These are phyloP conservation scores for Neoaliturus tenellus DNA, from an alignment of 2,888 invertebrate species.

Conservation along the genomic window DNA sequence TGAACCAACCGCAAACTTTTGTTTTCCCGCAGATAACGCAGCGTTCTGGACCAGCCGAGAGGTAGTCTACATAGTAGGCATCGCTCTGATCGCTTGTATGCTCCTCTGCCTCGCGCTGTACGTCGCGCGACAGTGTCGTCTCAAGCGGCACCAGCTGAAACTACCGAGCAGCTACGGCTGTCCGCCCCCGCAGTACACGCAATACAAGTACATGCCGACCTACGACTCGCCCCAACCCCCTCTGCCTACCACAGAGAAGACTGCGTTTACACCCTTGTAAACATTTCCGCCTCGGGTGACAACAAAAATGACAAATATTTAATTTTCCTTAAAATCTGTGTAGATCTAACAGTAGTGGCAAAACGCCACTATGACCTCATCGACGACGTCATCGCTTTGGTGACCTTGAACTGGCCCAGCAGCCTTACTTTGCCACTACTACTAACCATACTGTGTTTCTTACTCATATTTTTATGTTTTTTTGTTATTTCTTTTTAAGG, in stretches of 20 bases:
- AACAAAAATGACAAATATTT: too few species aligned
- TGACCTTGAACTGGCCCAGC: too few species aligned
- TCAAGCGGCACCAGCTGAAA: conserved; percentile 63
- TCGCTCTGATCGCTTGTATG: conserved; percentile 56
- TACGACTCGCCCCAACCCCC: conserved; percentile 59
- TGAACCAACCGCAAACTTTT: too few species aligned
- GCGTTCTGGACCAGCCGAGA: conserved; percentile 23
- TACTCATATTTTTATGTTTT: too few species aligned
- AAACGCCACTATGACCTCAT: too few species aligned
- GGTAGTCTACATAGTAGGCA: conserved; percentile 47
- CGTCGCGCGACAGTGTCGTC: conserved; percentile 62
- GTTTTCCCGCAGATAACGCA: conserved; percentile 32
- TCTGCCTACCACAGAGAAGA: conserved; percentile 6
- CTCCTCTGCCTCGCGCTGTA: conserved; percentile 56
- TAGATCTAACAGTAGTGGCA: too few species aligned
- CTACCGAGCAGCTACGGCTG: conserved; percentile 62
- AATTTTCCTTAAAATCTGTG: too few species aligned
- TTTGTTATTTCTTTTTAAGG: too few species aligned
- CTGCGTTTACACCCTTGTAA: conserved; percentile 25
- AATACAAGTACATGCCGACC: conserved; percentile 66
- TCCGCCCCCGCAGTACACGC: conserved; percentile 66
- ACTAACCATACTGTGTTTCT: too few species aligned
- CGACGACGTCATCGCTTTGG: too few species aligned
- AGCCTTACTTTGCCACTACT: too few species aligned
- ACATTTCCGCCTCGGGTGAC: too few species aligned